Base-by-base conservation (phyloP, 2,888 invertebrate genomes). In the Meta bourneti region DNA sequence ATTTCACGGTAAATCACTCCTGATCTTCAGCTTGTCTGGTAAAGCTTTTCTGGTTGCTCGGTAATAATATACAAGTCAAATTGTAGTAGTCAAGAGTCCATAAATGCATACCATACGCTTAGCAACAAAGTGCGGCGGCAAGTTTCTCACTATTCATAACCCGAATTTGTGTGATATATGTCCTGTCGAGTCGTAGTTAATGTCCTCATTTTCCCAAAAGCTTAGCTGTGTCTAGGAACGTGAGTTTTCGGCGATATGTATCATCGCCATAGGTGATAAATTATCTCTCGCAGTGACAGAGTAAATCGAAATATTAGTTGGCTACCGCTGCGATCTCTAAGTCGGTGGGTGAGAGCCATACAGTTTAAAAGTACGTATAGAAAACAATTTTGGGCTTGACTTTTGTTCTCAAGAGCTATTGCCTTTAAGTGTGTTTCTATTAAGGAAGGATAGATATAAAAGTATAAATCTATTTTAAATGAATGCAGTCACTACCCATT, bases 131-230 rank as follows among this genome's bases (percentile, higher is more conserved):
- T 72, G 82, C 13, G 84, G 72, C n/a, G 70, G 61, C 61, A 61
- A 48, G 61, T 70, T 81, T 51, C 84, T 61, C 84, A 84, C 84
- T 75, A 75, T 75, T 84, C 84, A 84, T 84, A 84, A 54, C 61
- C 75, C 75, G 54, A 84, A 61, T 75, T 48, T 61, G 84, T 75
- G 48, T 84, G 74, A 84, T 84, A 61, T 75, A 84, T 84, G 19
- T 34, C 75, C 84, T 84, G 84, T 84, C 84, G 54, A 48, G 84
- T 54, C 48, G 16, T 84, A 48, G 75, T 84, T 75, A 84, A 84
- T 84, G 75, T 75, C 74, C 61, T 84, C 84, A 84, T 84, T 84
- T 75, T 84, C 75, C 61, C 61, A 19, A 61, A 74, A 84, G 75
- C 61, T 61, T 61, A 61, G 34, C 79, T 16, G 34, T 49, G 79